Percentiles rank a stretch among this genome's conserved stretches.
These are phyloP conservation scores for Amblyornis subalaris DNA, from an alignment of 2,113 vertebrate species.

Conservation along the genomic window DNA sequence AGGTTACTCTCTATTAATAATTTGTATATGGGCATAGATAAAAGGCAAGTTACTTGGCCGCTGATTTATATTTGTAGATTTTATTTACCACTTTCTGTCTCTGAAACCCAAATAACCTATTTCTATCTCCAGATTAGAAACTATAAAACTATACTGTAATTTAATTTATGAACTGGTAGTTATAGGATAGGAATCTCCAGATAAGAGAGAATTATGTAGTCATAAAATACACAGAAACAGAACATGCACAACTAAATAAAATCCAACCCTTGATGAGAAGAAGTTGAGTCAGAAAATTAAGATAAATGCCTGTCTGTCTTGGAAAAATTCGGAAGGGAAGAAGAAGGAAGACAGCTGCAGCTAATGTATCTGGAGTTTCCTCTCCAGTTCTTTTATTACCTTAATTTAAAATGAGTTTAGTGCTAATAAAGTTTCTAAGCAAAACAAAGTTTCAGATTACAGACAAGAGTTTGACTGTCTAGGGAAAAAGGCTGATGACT, in stretches of 20 bases:
- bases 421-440: constrained; percentile 23
- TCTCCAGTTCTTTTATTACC: constrained; percentile 22
- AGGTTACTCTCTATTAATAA: background rate
- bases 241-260: background rate
- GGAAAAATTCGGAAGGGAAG: background rate
- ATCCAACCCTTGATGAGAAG: background rate
- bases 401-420: constrained; percentile 48
- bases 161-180: background rate
- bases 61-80: background rate
- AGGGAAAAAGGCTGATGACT: background rate
- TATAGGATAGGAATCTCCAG: background rate
- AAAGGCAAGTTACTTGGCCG: background rate
- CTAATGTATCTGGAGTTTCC: background rate
- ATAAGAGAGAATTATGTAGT: background rate
- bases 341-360: constrained; percentile 2
- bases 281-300: constrained; percentile 16
- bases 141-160: background rate
- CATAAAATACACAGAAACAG: background rate
- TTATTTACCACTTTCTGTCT: background rate
- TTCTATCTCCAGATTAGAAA: background rate
- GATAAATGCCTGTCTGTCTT: background rate
- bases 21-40: background rate
- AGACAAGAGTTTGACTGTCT: background rate
- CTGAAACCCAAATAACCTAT: background rate
- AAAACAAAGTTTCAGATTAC: constrained; percentile 40